Base-by-base conservation (phyloP, 2,113 vertebrate genomes). In the Pomatostomus ruficeps region DNA sequence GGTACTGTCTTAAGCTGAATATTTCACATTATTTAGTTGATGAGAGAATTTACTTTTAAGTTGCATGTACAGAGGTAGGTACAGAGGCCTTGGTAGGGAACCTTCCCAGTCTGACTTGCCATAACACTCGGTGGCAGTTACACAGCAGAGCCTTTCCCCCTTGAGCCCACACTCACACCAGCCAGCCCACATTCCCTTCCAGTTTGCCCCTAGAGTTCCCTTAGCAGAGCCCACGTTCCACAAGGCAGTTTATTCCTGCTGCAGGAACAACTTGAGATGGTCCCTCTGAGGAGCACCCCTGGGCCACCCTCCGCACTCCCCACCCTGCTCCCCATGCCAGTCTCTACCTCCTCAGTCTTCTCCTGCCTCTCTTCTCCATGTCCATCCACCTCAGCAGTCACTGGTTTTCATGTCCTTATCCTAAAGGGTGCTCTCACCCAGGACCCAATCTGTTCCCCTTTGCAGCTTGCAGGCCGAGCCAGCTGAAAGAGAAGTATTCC, bases 21-120 rank as follows among this genome's bases (percentile, higher is more conserved):
- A 11, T 18, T 48, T 68, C 0, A 14, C 4, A 1, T 66, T 7
- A 22, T 23, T 52, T 33, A 46, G 16, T 20, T 9, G 57, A 26
- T 8, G 38, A 42, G 49, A 59, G 11, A 85, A 61, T 62, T 43
- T 9, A 26, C 26, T 89, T 52, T 11, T 2, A 51, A 52, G 25
- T 38, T 86, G n/a, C 13, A 9, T 28, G 3, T 9, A 3, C 0
- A 0, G 22, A 16, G 9, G 26, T 70, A 15, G 9, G 24, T 72
- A 14, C 5, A 55, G 28, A 82, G 29, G 43, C 54, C 28, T 52
- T 28, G 7, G n/a, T 61, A 59, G 40, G 21, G 68, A 18, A 81
- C 22, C 17, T 45, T 66, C 31, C 63, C 33, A 5, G 6, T n/a
- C 43, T 66, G 43, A n/a, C 31, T 28, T 7, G 28, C 33, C 3